Evolutionary conservation across 2,888 invertebrate species (phyloP), one percentile per base, ranked within the genome.

Genomic region (Schizotus pectinicornis): DNA sequence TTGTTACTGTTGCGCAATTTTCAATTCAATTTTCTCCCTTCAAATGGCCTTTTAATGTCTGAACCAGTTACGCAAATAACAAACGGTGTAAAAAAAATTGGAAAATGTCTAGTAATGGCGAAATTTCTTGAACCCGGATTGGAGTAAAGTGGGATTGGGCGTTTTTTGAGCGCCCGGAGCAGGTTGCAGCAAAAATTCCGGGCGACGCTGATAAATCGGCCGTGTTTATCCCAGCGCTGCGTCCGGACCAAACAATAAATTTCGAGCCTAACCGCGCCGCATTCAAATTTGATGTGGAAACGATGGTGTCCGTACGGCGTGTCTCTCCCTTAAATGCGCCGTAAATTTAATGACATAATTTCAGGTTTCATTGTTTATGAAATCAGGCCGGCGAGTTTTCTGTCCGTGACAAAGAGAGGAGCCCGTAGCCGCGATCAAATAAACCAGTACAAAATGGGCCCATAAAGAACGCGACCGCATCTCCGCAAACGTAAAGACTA

Each of bases 401-500:
- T 46, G 46, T 12, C 3, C 22, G 47, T 31, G 49, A 38, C 49
- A 49, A 38, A 38, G 31, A 11, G 7, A 9, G 1, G 14, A 0
- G 11, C 1, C 38, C 9, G 33, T 22, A 22, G 22, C 14, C 39
- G 2, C 54, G 54, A 48, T 47, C 58, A 67, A 65, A 68, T 67
- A 65, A 68, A 65, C 61, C 65, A 62, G 62, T 67, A 68, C 68
- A 70, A 68, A 70, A 69, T 65, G 65, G 66, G 33, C 32, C 56
- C 64, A 65, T 72, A 71, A 72, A 72, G 63, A 63, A 62, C 60
- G 51, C 54, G 61, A 48, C 61, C 60, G 63, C 67, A 64, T 64
- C 65, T 59, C 63, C 38, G 62, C 63, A 63, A 59, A 71, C 67
- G 59, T 70, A 70, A 72, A 70, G 71, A 69, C 68, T 67, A 67